Base-by-base conservation (phyloP, 2,797 vertebrate genomes). In the Clarias platycephalus region DNA sequence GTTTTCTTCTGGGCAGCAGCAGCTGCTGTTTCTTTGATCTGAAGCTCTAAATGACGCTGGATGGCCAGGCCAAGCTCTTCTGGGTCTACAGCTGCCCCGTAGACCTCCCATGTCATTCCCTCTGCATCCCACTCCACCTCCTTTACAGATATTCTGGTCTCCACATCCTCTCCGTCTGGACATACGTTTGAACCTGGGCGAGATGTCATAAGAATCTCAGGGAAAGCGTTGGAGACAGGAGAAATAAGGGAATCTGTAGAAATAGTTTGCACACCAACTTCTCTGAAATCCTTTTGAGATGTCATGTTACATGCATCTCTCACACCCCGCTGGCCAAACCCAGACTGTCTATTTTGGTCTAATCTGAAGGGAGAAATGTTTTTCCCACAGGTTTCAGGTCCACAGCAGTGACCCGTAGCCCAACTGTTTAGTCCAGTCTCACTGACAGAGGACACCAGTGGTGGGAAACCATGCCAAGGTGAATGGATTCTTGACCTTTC, bases 81-180 rank as follows among this genome's bases (percentile, higher is more conserved):
- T 0, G 97, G 96, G 89, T 99, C 97, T 86, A 98, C 90, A 0
- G 96, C 92, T 0, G 97, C 97, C 40, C 98, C 97, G 0, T 99
- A 97, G 44, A 99, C 94, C 80, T 98, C 98, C 97, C 98, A 99
- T 0, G 98, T 98, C 97, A 98, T 97, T 70, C 97, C 97, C 77
- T 98, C 96, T 0, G 97, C 95, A 18, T 99, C 98, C 97, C 97
- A 99, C 74, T 97, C 95, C 79, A 99, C 97, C 84, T 99, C 97
- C 80, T 95, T 96, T 87, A 99, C 96, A 0, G 97, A 97, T 86
- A 96, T 93, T 20, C 95, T 93, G 20, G 92, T 90, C 18, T 87
- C 90, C 1, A 85, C 34, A 40, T 18, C 10, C 83, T 87, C 89
- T 81, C 85, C 3, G 24, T 70, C 1, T 16, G 64, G 16, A 70